A percentile compares a stretch with the other conserved stretches of the same genome.
phyloP scores from a whole-genome alignment of 2,797 vertebrate genomes.

The Emys orbicularis region DNA sequence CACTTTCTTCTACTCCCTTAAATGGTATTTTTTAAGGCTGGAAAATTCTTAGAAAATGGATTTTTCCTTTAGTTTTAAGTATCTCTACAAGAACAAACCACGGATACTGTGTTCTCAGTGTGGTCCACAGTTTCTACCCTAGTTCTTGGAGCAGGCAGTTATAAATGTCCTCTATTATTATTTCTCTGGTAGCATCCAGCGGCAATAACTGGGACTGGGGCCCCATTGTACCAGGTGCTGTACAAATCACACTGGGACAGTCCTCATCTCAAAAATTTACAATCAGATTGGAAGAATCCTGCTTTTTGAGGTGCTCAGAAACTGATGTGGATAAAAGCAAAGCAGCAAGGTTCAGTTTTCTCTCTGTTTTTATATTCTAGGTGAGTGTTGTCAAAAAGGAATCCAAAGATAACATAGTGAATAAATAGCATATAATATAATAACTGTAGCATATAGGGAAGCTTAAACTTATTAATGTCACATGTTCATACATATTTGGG shows the following conservation, averaged over 20 bases:
- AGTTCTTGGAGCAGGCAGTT: not conserved
- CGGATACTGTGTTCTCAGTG: not conserved
- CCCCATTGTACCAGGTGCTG: not conserved
- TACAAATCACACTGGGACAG: not conserved
- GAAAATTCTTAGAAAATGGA: not conserved
- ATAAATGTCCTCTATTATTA: not conserved
- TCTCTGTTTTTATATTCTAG: not conserved
- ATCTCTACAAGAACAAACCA: not conserved
- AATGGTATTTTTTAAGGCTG: not conserved
- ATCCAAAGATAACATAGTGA: not conserved
- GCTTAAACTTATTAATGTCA: not conserved
- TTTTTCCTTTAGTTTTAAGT: not conserved
- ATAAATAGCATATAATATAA: not conserved
- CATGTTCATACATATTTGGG: not conserved
- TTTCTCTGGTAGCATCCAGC: not conserved
- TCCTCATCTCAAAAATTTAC: not conserved
- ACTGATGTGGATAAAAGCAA: not conserved
- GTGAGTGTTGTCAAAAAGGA: not conserved
- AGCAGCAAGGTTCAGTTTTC: not conserved
- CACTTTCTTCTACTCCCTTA: not conserved
- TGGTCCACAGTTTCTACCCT: not conserved
- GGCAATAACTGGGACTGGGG: fast-evolving
- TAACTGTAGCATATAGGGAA: not conserved
- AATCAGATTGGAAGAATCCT: not conserved
- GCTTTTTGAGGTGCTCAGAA: not conserved